Base-by-base conservation (phyloP, 23 tunicate genomes). In the Halocynthia aurantium region DNA sequence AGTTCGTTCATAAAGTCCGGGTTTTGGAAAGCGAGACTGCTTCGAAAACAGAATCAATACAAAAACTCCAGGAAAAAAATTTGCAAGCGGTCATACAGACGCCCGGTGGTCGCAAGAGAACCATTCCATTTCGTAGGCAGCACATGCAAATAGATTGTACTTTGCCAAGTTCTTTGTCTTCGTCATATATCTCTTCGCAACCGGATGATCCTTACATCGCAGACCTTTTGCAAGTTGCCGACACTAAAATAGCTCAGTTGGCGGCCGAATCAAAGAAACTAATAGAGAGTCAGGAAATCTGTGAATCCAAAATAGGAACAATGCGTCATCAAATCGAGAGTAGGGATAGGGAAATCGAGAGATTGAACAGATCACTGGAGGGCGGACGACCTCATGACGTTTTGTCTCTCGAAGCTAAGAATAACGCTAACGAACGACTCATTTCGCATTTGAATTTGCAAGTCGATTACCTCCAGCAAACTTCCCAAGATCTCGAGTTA, bases 321-420 rank as follows among this genome's bases (percentile, higher is more conserved):
- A 73, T 92, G 20, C 70, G 85, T 8, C 22, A 63, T 61, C 69
- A 91, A 85, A 88, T 92, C 10, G 98, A 92, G 62, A 80, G 72
- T 4, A 77, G 98, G 52, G 98, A 92, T 53, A 77, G 92, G 5
- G 98, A 92, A 74, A 92, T 92, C 52, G 98, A 92, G 21, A 78
- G 98, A 10, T 75, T 92, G 10, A 92, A 92, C 65, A 92, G 98
- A 22, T 82, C 85, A 0, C 79, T 92, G 11, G 98, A 92, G 84
- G 98, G 98, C 84, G 98, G 98, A 50, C 86, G 98, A 86, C 98
- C 98, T 6, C 98, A 92, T 13, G 98, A 92, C 62, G 98, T 92
- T 22, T 77, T 92, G 50, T 86, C 92, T 7, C 57, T 92, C 50
- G 98, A 92, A 83, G 98, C 98, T 22, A 82, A 82, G 61, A 86